Conservation (phyloP, 2,113 vertebrate genomes). For the Alouatta palliata region DNA sequence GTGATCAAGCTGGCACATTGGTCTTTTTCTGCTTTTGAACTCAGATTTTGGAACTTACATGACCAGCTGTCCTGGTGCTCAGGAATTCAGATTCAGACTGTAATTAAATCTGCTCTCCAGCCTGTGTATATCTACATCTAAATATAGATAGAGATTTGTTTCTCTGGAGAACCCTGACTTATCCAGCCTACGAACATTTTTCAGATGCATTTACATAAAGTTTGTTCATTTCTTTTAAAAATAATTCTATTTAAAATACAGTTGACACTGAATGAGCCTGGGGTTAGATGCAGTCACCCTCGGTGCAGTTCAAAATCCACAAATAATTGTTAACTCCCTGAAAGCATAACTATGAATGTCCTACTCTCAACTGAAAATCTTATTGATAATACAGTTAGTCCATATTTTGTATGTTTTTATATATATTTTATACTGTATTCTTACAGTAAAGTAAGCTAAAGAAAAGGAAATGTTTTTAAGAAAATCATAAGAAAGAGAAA, state of each 20-base stretch:
- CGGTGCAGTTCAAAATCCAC: neutral
- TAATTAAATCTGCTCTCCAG: neutral
- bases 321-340: neutral
- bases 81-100: neutral
- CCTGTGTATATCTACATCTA: neutral
- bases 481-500: neutral
- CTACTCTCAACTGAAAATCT: neutral
- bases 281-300: neutral
- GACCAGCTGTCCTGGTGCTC: neutral
- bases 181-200: neutral
- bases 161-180: neutral
- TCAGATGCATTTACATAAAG: neutral
- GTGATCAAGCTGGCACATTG: neutral
- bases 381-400: neutral
- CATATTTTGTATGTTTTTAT: neutral
- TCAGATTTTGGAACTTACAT: neutral
- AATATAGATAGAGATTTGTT: neutral
- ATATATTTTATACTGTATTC: neutral
- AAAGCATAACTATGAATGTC: neutral
- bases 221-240: neutral
- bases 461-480: neutral
- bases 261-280: neutral
- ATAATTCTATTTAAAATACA: neutral
- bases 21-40: neutral
- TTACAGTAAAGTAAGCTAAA: neutral